A percentile compares a stretch with the other conserved stretches of the same genome.
These are phyloP conservation scores for Napeogenes sylphis DNA, from an alignment of 2,888 invertebrate species.

Conservation along the genomic window DNA sequence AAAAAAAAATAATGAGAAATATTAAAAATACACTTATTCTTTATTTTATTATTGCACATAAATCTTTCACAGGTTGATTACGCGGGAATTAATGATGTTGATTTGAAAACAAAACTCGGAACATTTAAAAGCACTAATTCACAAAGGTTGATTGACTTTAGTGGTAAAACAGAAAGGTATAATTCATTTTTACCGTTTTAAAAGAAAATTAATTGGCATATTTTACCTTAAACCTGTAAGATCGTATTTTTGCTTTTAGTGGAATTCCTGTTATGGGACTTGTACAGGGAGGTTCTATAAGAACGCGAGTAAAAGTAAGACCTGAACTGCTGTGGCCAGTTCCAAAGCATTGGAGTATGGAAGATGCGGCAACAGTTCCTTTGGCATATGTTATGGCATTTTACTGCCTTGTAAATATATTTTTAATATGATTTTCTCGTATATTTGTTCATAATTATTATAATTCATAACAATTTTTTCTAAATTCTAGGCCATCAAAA, in stretches of 20 bases:
- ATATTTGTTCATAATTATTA: too few relatives aligned
- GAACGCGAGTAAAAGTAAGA: conserved; percentile 74
- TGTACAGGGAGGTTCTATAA: conserved; percentile 68
- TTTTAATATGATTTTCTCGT: conserved; percentile 36
- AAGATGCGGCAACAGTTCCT: conserved; percentile 86
- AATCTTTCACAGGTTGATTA: conserved; percentile 43
- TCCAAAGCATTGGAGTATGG: conserved; percentile 81
- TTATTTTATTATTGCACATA: neutral
- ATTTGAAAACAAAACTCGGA: conserved; percentile 40
- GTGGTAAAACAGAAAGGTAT: conserved; percentile 48
- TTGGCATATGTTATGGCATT: conserved; percentile 81
- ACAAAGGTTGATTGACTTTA: conserved; percentile 44
- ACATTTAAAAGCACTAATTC: conserved; percentile 21
- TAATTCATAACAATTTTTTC: neutral
- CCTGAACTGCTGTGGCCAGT: conserved; percentile 79
- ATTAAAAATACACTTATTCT: neutral
- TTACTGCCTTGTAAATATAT: conserved; percentile 46
- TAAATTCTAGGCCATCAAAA: conserved; percentile 35
- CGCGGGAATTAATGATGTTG: conserved; percentile 42
- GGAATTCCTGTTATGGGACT: conserved; percentile 81
- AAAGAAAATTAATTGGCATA: conserved; percentile 10
- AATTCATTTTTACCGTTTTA: conserved; percentile 9
- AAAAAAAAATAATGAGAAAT: conserved; percentile 30
- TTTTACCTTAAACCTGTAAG: neutral
- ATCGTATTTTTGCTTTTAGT: conserved; percentile 36